Evolutionary conservation across 2,113 vertebrate genomes (phyloP).

Genomic region (Stictonetta naevosa): DNA sequence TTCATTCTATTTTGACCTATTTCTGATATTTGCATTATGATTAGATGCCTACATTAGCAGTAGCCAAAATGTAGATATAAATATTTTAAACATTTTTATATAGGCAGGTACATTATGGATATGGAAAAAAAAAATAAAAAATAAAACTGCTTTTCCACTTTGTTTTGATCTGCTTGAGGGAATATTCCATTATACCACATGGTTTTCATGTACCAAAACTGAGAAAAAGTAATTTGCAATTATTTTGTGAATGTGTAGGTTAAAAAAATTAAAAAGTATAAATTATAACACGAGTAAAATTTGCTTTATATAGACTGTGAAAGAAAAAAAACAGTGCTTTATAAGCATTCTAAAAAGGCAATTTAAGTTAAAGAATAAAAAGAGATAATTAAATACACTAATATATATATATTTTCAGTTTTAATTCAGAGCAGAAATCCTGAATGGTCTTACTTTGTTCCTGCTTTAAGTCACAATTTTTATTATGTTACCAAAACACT

Average conservation of each 20-base stretch:
- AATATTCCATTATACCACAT: not conserved
- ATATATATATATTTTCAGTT: not conserved
- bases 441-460: not conserved
- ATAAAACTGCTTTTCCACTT: no score
- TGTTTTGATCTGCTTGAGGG: not conserved
- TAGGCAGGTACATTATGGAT: not conserved
- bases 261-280: not conserved
- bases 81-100: not conserved
- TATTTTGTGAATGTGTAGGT: not conserved
- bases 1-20: not conserved
- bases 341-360: not conserved
- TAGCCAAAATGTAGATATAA: not conserved
- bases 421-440: not conserved
- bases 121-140: not conserved
- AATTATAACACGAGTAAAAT: not conserved
- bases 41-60: not conserved
- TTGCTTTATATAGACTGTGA: not conserved
- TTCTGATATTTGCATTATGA: not conserved
- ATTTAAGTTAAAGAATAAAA: not conserved
- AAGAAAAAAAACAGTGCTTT: not conserved
- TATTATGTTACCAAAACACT: not conserved
- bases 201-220: not conserved
- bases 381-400: no score
- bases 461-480: not conserved
- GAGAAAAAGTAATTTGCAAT: not conserved